Evolutionary conservation across 2,888 invertebrate genomes (phyloP).

Genomic region (Sarcophaga variegata): DNA sequence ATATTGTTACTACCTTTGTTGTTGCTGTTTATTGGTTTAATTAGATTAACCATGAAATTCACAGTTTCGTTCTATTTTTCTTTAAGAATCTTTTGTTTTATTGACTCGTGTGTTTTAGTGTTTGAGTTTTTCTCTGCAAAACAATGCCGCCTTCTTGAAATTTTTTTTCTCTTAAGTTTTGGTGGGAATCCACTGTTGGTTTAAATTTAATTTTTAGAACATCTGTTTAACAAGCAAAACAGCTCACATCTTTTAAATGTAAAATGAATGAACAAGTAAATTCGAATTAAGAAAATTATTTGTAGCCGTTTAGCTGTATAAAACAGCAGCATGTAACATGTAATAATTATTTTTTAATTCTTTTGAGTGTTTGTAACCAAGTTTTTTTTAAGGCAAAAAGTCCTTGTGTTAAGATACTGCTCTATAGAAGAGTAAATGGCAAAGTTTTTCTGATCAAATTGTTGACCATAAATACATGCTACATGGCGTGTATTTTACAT

Average conservation of each 20-base stretch:
- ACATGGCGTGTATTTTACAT: too few species aligned
- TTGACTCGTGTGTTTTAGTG: conserved; percentile 60
- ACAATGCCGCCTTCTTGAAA: conserved; percentile 11
- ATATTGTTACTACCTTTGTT: conserved; percentile 22
- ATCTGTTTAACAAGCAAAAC: not conserved
- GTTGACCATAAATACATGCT: too few species aligned
- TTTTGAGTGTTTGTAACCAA: too few species aligned
- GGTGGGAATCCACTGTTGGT: not conserved
- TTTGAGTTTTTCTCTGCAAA: not conserved
- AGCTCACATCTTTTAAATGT: not conserved
- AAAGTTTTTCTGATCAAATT: too few species aligned
- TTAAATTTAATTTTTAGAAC: not conserved
- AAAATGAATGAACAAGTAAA: not conserved
- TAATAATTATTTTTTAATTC: conserved; percentile 15
- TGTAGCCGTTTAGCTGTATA: not conserved
- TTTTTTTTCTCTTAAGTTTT: not conserved
- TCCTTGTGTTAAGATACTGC: too few species aligned
- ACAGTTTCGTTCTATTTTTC: conserved; percentile 43
- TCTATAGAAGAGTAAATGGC: too few species aligned
- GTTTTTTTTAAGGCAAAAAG: too few species aligned
- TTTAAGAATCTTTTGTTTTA: conserved; percentile 34
- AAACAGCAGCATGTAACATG: conserved; percentile 15
- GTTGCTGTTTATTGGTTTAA: conserved; percentile 30
- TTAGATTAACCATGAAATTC: conserved; percentile 62
- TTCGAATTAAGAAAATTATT: not conserved